A percentile compares a stretch with the other conserved stretches of the same genome.
phyloP scores from a whole-genome alignment of 2,113 vertebrate genomes.

The Daboia siamensis region DNA sequence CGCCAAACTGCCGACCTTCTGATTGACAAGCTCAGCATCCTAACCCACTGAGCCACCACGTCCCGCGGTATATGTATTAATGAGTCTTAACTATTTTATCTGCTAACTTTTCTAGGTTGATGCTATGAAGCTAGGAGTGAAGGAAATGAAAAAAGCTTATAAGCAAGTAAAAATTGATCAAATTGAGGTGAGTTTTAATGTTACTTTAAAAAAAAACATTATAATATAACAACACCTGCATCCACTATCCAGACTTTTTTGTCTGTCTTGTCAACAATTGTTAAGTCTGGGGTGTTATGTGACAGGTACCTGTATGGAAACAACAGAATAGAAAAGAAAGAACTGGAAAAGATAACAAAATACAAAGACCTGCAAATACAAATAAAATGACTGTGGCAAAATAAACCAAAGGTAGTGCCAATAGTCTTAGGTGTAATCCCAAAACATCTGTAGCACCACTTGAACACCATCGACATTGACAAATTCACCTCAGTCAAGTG shows the following conservation, averaged over 20 bases:
- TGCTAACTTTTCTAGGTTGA: conserved; percentile 80
- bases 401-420: neutral
- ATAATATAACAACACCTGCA: neutral
- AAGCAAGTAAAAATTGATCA: conserved; percentile 94
- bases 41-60: no score
- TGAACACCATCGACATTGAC: neutral
- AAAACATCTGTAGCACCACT: neutral
- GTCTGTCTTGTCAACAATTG: neutral
- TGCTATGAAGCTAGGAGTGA: conserved; percentile 94
- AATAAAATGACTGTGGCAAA: neutral
- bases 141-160: conserved; percentile 99
- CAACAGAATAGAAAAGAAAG: neutral
- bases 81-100: conserved; percentile 7
- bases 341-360: neutral
- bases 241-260: neutral
- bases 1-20: no score
- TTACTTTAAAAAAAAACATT: neutral
- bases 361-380: neutral
- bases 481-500: neutral
- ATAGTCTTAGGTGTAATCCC: neutral
- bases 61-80: neutral
- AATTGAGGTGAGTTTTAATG: conserved; percentile 81
- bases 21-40: no score
- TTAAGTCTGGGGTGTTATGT: neutral
- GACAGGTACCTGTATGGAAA: neutral